These are phyloP conservation scores for Amblyjoppa proteus DNA, from an alignment of 2,888 invertebrate species.

Conservation along the genomic window DNA sequence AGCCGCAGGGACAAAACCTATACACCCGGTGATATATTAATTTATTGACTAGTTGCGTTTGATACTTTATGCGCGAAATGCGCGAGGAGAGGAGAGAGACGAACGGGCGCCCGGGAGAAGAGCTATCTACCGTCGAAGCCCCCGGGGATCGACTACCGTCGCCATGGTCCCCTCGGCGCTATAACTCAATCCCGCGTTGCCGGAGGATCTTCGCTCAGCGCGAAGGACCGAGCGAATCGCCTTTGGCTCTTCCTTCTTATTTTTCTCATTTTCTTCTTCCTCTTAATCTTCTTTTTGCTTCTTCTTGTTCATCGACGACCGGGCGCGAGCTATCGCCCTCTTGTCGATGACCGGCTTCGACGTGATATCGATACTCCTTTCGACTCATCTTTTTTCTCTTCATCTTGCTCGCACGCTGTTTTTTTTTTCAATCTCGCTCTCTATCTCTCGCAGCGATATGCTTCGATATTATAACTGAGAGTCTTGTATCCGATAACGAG, in stretches of 20 bases:
- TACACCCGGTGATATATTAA: conserved; percentile 80
- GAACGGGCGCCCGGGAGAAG: neutral
- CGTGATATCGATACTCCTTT: conserved; percentile 61
- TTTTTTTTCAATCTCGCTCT: conserved; percentile 15
- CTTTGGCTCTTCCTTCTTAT: conserved; percentile 68
- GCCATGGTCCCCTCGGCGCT: conserved; percentile 71
- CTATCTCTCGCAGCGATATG: conserved; percentile 22
- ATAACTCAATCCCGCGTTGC: conserved; percentile 79
- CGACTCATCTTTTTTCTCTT: conserved; percentile 27
- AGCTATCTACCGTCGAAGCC: conserved; percentile 45
- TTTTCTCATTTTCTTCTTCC: conserved; percentile 36
- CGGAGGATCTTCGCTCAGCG: conserved; percentile 28
- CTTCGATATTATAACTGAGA: conserved; percentile 58
- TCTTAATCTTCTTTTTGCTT: conserved; percentile 48
- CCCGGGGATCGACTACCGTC: conserved; percentile 69
- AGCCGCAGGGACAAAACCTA: conserved; percentile 59
- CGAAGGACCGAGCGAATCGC: conserved; percentile 53
- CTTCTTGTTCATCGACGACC: conserved; percentile 55
- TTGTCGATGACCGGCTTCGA: conserved; percentile 51
- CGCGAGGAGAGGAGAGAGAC: neutral
- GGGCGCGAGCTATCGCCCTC: conserved; percentile 44
- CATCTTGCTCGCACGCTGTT: conserved; percentile 1
- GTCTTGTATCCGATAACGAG: conserved; percentile 69
- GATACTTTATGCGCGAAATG: conserved; percentile 71
- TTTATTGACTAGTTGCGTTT: conserved; percentile 82